A percentile compares a stretch with the other conserved stretches of the same genome.
phyloP scores from a whole-genome alignment of 1,140 invertebrate species.

The Heliconius eleuchia region DNA sequence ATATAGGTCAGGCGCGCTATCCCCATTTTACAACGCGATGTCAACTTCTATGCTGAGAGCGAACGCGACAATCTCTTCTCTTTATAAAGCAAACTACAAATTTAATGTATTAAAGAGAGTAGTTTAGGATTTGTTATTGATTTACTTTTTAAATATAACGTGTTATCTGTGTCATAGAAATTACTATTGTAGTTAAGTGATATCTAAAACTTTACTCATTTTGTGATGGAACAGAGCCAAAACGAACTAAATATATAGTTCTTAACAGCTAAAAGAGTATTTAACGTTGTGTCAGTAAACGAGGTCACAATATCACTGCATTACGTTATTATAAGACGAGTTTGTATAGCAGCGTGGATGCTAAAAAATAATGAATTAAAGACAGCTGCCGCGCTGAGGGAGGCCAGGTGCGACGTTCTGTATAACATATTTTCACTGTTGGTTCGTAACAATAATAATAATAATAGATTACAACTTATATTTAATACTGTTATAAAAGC shows the following conservation, averaged over 20 bases:
- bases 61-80: conserved; percentile 12
- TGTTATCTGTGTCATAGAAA: background rate
- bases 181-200: conserved; percentile 2
- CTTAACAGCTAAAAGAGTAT: conserved; percentile 26
- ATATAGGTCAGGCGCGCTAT: conserved; percentile 67
- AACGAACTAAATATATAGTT: conserved; percentile 23
- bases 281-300: conserved; percentile 26
- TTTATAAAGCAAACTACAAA: background rate
- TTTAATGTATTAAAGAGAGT: background rate
- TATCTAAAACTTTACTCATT: conserved; percentile 9
- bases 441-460: background rate
- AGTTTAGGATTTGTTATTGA: background rate
- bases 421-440: conserved; percentile 4
- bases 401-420: conserved; percentile 20
- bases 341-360: conserved; percentile 11
- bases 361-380: conserved; percentile 21
- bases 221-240: conserved; percentile 27
- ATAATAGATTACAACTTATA: background rate
- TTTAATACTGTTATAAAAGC: background rate
- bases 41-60: conserved; percentile 27
- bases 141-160: background rate
- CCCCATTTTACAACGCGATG: conserved; percentile 27
- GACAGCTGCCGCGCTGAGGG: conserved; percentile 18
- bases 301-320: conserved; percentile 28
- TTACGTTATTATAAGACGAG: conserved; percentile 22